Evolutionary conservation across 2,797 vertebrate genomes (phyloP).

Genomic region (Loris lydekkerianus): DNA sequence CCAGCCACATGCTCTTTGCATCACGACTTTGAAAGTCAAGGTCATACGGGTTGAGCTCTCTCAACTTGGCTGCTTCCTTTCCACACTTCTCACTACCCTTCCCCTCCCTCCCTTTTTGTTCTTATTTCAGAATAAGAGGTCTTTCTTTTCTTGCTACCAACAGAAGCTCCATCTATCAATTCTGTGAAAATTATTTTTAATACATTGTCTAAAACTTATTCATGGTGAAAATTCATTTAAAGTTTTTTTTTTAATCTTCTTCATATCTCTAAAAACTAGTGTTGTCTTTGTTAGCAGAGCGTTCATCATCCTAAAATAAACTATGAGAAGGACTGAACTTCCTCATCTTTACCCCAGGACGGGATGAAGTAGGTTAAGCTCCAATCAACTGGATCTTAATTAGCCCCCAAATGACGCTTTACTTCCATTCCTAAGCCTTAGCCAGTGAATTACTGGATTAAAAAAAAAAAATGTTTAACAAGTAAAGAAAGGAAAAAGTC

Average conservation of each 20-base stretch:
- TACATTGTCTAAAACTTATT: not conserved
- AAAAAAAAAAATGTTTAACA: constrained; percentile 12
- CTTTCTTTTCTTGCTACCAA: not conserved
- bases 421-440: constrained; percentile 11
- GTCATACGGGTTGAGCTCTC: not conserved
- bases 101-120: not conserved
- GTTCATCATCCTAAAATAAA: not conserved
- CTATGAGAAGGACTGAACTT: not conserved
- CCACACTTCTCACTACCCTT: not conserved
- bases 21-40: not conserved
- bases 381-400: constrained; percentile 51
- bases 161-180: not conserved
- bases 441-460: not conserved
- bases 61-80: not conserved
- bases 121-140: not conserved
- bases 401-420: constrained; percentile 31
- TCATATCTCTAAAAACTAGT: not conserved
- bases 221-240: not conserved
- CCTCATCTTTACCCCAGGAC: not conserved
- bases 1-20: not conserved
- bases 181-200: not conserved
- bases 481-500: constrained; percentile 4
- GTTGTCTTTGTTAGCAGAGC: not conserved
- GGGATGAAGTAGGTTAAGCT: constrained; percentile 24
- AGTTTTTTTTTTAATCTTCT: constrained; percentile 7